A percentile compares a stretch with the other conserved stretches of the same genome.
These are phyloP conservation scores for Congeria kusceri DNA, from an alignment of 2,888 invertebrate species.

Conservation along the genomic window DNA sequence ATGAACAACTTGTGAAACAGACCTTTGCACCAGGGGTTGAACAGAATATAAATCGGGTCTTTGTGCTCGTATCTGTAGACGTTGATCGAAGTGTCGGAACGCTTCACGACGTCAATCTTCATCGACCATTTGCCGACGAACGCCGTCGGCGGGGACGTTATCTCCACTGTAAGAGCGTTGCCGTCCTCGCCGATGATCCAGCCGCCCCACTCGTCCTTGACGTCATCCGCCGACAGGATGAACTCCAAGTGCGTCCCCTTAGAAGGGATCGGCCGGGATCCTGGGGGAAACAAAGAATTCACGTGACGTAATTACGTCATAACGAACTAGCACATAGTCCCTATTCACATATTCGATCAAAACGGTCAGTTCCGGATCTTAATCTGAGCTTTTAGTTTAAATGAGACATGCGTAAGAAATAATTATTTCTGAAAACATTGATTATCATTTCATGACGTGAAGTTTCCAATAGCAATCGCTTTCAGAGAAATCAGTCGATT, in stretches of 20 bases:
- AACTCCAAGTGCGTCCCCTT: conserved; percentile 73
- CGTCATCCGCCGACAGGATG: conserved; percentile 70
- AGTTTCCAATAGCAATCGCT: too few relatives aligned
- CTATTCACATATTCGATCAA: too few relatives aligned
- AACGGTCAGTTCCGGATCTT: too few relatives aligned
- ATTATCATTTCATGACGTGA: too few relatives aligned
- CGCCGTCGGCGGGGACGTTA: conserved; percentile 73
- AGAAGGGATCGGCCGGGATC: conserved; percentile 66
- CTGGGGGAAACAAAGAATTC: conserved; percentile 53
- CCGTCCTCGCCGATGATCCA: conserved; percentile 49
- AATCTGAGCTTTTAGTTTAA: too few relatives aligned
- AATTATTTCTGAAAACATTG: too few relatives aligned
- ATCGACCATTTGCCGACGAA: conserved; percentile 76
- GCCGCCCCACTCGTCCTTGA: conserved; percentile 75
- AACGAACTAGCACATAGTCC: too few relatives aligned
- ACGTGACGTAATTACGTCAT: too few relatives aligned
- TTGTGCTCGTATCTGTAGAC: conserved; percentile 63
- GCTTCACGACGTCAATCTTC: conserved; percentile 70
- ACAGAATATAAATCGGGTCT: conserved; percentile 91
- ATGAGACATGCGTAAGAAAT: too few relatives aligned
- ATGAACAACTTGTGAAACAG: too few relatives aligned
- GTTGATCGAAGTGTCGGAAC: conserved; percentile 31
- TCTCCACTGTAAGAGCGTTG: conserved; percentile 55
- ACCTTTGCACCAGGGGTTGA: conserved; percentile 96
- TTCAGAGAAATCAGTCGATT: too few relatives aligned